Conservation (phyloP, 2,797 vertebrate genomes). For the Zalophus californianus region DNA sequence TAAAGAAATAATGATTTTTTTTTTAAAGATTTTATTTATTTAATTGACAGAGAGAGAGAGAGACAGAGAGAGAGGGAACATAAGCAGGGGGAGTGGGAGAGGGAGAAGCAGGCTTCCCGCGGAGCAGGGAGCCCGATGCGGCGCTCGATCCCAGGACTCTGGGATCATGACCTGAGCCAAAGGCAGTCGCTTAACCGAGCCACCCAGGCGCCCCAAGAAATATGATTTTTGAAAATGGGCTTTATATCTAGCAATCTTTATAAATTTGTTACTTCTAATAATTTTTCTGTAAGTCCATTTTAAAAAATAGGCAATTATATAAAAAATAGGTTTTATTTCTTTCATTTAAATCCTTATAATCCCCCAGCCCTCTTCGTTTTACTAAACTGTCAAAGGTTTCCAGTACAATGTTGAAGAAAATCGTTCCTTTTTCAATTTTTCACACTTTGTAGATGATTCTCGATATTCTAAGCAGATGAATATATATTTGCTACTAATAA, state of each 20-base stretch:
- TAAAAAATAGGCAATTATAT: not conserved
- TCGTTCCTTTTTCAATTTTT: not conserved
- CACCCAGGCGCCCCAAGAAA: not conserved
- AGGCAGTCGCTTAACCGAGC: too few relatives aligned
- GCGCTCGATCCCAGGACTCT: too few relatives aligned
- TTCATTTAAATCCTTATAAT: not conserved
- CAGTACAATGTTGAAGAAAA: not conserved
- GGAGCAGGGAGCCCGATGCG: too few relatives aligned
- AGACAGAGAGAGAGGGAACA: too few relatives aligned
- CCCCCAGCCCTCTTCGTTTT: not conserved
- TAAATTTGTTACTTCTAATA: constrained; percentile 23
- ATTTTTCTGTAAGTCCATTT: not conserved
- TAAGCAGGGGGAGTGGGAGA: too few relatives aligned
- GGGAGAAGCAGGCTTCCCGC: too few relatives aligned
- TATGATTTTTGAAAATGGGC: not conserved
- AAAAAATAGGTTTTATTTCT: not conserved
- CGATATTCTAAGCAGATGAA: constrained; percentile 21
- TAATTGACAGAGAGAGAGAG: too few relatives aligned
- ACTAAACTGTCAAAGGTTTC: not conserved
- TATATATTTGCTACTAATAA: not conserved
- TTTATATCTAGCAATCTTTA: constrained; percentile 36
- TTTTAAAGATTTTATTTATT: too few relatives aligned
- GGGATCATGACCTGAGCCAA: too few relatives aligned
- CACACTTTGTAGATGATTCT: constrained; percentile 13
- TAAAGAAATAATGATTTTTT: not conserved